Evolutionary conservation across 2,888 invertebrate genomes (phyloP).

Genomic region (Drosophila mettleri): DNA sequence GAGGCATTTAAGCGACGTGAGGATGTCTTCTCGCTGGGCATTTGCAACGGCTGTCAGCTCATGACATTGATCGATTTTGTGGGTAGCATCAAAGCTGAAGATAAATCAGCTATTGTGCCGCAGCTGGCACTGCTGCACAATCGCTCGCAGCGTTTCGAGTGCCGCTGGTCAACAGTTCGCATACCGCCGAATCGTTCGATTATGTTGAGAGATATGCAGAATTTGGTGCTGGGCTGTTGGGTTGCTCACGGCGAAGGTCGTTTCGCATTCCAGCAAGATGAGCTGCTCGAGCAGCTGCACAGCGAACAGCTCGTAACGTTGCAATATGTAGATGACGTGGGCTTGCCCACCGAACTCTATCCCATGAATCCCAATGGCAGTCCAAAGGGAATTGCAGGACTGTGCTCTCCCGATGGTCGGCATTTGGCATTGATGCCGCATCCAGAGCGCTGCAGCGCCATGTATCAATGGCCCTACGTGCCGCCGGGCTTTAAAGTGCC

Average conservation of each 20-base stretch:
- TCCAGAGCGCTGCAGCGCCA: constrained; percentile 95
- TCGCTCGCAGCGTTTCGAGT: constrained; percentile 93
- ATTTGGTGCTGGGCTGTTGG: constrained; percentile 97
- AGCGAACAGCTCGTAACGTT: constrained; percentile 89
- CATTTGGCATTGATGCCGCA: constrained; percentile 99
- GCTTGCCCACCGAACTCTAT: constrained; percentile 91
- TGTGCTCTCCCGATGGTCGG: constrained; percentile 95
- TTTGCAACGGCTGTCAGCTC: constrained; percentile 99
- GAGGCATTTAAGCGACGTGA: constrained; percentile 89
- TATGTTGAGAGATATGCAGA: constrained; percentile 96
- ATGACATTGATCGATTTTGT: constrained; percentile 98
- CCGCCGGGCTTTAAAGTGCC: constrained; percentile 85
- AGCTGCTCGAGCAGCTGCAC: constrained; percentile 86
- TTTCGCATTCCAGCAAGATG: constrained; percentile 87
- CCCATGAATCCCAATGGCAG: constrained; percentile 98
- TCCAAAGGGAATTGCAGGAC: constrained; percentile 92
- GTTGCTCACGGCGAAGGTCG: constrained; percentile 98
- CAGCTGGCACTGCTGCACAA: constrained; percentile 93
- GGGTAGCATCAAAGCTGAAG: constrained; percentile 86
- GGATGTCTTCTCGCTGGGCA: constrained; percentile 97
- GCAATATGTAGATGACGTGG: constrained; percentile 93
- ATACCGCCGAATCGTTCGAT: constrained; percentile 89
- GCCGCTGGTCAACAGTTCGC: constrained; percentile 91
- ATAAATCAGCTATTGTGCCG: constrained; percentile 69
- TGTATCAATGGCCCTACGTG: constrained; percentile 95